A percentile compares a stretch with the other conserved stretches of the same genome.
Evolutionary conservation across 2,113 vertebrate species (phyloP).

Genomic region (Ageneiosus marmoratus): DNA sequence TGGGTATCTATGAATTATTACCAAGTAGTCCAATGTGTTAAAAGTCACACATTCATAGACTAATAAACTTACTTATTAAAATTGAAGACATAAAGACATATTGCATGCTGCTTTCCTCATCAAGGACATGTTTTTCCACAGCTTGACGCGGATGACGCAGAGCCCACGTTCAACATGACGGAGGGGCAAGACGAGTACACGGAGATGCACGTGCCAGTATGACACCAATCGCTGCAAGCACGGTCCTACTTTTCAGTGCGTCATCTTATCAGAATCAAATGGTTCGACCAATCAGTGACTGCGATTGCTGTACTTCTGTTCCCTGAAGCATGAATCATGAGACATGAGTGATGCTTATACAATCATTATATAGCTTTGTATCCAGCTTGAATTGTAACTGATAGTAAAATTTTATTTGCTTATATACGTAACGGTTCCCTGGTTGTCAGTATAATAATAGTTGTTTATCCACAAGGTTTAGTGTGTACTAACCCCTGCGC

Average conservation of each 20-base stretch:
- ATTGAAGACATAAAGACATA: background rate
- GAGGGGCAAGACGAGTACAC: conserved; percentile 91
- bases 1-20: background rate
- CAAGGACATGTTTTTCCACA: conserved; percentile 54
- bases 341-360: background rate
- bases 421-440: conserved; percentile 15
- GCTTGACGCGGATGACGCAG: conserved; percentile 88
- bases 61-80: background rate
- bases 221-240: conserved; percentile 29
- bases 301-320: background rate
- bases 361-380: background rate
- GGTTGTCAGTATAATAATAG: background rate
- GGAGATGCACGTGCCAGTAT: conserved; percentile 95
- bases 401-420: conserved; percentile 23
- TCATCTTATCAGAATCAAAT: background rate
- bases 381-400: background rate
- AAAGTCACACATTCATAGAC: too few relatives aligned
- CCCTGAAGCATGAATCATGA: background rate
- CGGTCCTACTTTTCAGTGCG: background rate
- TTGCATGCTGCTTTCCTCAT: background rate
- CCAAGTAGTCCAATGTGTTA: too few relatives aligned
- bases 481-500: conserved; percentile 12
- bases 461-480: conserved; percentile 29
- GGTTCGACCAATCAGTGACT: background rate
- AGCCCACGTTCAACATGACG: conserved; percentile 86